Evolutionary conservation across 2,113 vertebrate species (phyloP), one percentile per base, ranked within the genome.

Genomic region (Catharus minimus): DNA sequence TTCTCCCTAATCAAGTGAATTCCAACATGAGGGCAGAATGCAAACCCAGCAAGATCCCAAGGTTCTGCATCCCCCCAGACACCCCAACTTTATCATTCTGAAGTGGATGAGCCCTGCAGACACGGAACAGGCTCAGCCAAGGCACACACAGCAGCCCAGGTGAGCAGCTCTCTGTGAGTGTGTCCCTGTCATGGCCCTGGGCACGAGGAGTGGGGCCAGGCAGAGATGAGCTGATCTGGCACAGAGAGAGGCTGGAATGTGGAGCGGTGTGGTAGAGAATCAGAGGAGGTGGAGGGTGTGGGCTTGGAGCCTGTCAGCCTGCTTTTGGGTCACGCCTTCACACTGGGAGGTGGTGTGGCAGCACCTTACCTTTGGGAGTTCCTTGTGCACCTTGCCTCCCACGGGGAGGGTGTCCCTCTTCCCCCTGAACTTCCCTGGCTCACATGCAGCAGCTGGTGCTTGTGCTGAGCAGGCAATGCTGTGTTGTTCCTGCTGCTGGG

Each of bases 71-170:
- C 39, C 60, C 60, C 86, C 27, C 60, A 77, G 39, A 14, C 16
- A 6, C 32, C 33, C 5, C 38, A 32, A 0, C 32, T 47, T 24
- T 24, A 4, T 44, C 1, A 2, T 64, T 43, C 10, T 30, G 10
- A 8, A 8, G 33, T 0, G 0, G 33, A 38, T 15, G 27, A 75
- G 32, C 67, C 24, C 30, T 11, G 36, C 52, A 69, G 36, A 32
- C n/a, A 24, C 0, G 0, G 38, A 32, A 32, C 39, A 27, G 21
- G 28, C 50, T 22, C 22, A 28, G 46, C 61, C 32, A 15, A 36
- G 41, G n/a, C 15, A 2, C 47, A 43, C 20, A 9, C 4, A 1
- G 33, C 53, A 80, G 47, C 53, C 33, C 41, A 6, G n/a, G 3
- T 33, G 18, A 19, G 32, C 43, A 33, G 32, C 39, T 16, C 52